Base-by-base conservation (phyloP, 2,888 invertebrate species). In the Resseliella maxima region DNA sequence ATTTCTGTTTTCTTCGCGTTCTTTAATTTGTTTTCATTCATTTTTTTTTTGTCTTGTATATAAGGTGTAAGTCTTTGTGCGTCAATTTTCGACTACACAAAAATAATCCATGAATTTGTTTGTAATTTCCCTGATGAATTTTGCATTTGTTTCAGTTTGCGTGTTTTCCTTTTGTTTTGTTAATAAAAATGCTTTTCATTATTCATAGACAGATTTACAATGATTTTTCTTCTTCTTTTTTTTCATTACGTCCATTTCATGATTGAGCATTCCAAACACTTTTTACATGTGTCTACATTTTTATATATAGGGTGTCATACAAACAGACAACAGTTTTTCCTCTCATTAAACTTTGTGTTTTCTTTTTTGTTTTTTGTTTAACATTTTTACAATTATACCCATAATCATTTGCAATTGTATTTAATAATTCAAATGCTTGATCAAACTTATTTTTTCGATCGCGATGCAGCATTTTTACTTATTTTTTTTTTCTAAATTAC, bases 181-280 rank as follows among this genome's bases (percentile, higher is more conserved):
- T 18, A 18, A 50, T 50, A 50, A 50, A 50, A n/a, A n/a, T 50
- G 50, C 50, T 18, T 50, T 50, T 50, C 18, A 18, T 15, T 18
- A 2, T 18, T 2, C n/a, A 12, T 18, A 6, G 18, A 50, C 21
- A 50, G 50, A 8, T 8, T 21, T 50, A 15, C 21, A 50, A 8
- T 41, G 24, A 59, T n/a, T 59, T n/a, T 59, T 24, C 24, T 41
- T 41, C 6, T 41, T 41, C 6, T 41, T 41, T 50, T 10, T 24
- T 24, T 59, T 24, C 27, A 24, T 18, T 18, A 2, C 59, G 24
- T 59, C 72, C 31, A 72, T 72, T 31, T 24, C 24, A 12, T 72
- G 15, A 72, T 72, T 72, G 72, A 72, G 72, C 72, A 72, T 72
- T 72, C 31, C 10, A 72, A 72, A 72, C 59, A 31, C 46, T 41